These are phyloP conservation scores for Pterocles gutturalis DNA, from an alignment of 2,113 vertebrate genomes.

Conservation along the genomic window DNA sequence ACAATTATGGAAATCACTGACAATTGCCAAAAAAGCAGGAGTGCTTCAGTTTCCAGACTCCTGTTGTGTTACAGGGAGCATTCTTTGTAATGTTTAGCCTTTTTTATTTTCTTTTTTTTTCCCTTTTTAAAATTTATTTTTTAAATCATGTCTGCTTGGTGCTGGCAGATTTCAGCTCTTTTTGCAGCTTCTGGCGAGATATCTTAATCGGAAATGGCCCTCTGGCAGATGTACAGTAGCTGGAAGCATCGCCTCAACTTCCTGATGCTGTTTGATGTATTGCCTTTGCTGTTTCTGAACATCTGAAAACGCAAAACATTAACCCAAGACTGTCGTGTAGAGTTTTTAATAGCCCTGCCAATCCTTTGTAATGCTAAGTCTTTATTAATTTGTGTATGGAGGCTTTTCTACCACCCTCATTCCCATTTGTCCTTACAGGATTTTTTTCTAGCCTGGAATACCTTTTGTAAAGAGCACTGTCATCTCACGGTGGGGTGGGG, in stretches of 20 bases:
- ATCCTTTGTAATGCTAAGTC: neutral
- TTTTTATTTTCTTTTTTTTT: accelerated
- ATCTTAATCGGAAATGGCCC: neutral
- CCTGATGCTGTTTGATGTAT: neutral
- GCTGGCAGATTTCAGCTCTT: neutral
- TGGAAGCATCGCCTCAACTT: neutral
- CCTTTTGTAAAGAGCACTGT: neutral
- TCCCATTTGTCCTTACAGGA: neutral
- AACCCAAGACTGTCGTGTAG: neutral
- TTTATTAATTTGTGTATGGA: neutral
- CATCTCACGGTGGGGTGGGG: no score
- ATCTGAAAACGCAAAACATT: neutral
- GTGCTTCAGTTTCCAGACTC: neutral
- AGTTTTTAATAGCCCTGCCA: neutral
- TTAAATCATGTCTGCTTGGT: neutral
- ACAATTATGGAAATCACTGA: neutral
- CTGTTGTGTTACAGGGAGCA: neutral
- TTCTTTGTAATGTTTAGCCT: neutral
- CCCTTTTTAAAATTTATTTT: neutral
- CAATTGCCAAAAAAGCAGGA: neutral
- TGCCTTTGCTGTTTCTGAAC: neutral
- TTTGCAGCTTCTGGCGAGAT: neutral
- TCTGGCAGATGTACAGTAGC: neutral
- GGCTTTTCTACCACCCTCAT: neutral
- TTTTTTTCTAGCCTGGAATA: neutral